Percentiles rank a stretch among this genome's conserved stretches.
These are phyloP conservation scores for Protaetia brevitarsis DNA, from an alignment of 1,140 invertebrate genomes.

Conservation along the genomic window DNA sequence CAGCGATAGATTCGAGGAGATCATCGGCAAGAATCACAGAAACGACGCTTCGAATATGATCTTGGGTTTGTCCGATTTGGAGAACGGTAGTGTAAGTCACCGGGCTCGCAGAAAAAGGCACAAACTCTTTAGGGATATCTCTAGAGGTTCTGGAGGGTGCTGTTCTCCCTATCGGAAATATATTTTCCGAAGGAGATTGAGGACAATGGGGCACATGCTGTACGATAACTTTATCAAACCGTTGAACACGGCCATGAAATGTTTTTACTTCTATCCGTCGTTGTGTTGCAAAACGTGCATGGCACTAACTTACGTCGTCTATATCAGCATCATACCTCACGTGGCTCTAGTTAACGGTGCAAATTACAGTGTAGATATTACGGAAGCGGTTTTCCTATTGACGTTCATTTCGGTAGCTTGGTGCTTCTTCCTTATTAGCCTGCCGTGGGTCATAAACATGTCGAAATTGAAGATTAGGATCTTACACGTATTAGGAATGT, in stretches of 20 bases:
- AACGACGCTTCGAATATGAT: slow-evolving; percentile 21
- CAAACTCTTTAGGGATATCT: neutral
- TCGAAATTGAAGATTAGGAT: slow-evolving; percentile 29
- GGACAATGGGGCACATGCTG: slow-evolving; percentile 29
- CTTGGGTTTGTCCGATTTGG: slow-evolving; percentile 29
- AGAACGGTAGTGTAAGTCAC: slow-evolving; percentile 19
- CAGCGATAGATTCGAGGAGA: slow-evolving; percentile 34
- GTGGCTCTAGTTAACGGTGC: slow-evolving; percentile 28
- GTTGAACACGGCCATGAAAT: slow-evolving; percentile 27
- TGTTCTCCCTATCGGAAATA: slow-evolving; percentile 34
- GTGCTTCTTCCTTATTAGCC: slow-evolving; percentile 36
- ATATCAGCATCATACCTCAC: slow-evolving; percentile 10
- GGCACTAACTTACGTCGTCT: slow-evolving; percentile 27
- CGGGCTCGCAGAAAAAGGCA: slow-evolving; percentile 1
- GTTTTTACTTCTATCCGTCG: slow-evolving; percentile 35
- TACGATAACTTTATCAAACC: slow-evolving; percentile 32
- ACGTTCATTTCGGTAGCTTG: slow-evolving; percentile 38
- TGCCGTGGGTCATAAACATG: slow-evolving; percentile 33
- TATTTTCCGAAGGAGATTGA: slow-evolving; percentile 31
- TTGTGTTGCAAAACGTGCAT: slow-evolving; percentile 32
- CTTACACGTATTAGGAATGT: slow-evolving; percentile 32
- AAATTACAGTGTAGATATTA: slow-evolving; percentile 30
- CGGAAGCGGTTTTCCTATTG: slow-evolving; percentile 36
- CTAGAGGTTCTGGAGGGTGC: neutral
- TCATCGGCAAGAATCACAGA: slow-evolving; percentile 29